Evolutionary conservation across 2,113 vertebrate species (phyloP).

Genomic region (Nibea coibor): DNA sequence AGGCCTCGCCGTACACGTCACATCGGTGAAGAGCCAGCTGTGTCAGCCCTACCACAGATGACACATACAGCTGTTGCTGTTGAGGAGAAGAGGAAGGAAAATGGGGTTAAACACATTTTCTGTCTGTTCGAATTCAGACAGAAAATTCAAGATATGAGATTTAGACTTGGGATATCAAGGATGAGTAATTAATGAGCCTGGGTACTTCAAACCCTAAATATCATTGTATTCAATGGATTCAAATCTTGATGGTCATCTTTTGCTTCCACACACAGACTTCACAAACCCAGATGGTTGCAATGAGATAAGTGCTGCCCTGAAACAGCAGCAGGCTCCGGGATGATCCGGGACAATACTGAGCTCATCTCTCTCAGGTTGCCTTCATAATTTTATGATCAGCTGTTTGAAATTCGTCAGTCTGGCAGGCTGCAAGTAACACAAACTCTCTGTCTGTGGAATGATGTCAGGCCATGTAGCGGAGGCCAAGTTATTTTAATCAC

Average conservation of each 20-base stretch:
- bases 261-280: neutral
- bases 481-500: slow-evolving; percentile 60
- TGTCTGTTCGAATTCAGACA: neutral
- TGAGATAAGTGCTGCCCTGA: slow-evolving; percentile 21
- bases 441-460: slow-evolving; percentile 42
- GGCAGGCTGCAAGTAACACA: slow-evolving; percentile 51
- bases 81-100: slow-evolving; percentile 9
- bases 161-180: neutral
- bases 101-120: neutral
- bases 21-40: slow-evolving; percentile 97
- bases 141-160: neutral
- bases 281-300: slow-evolving; percentile 20
- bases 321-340: slow-evolving; percentile 36
- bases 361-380: slow-evolving; percentile 56
- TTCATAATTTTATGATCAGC: slow-evolving; percentile 62
- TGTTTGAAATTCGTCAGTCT: slow-evolving; percentile 61
- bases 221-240: neutral
- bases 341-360: slow-evolving; percentile 39
- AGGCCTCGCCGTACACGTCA: slow-evolving; percentile 93
- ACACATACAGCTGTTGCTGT: slow-evolving; percentile 98
- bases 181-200: neutral
- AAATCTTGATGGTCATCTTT: neutral
- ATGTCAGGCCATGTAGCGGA: slow-evolving; percentile 30
- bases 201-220: neutral
- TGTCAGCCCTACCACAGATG: slow-evolving; percentile 91